Percentiles rank a stretch among this genome's conserved stretches.
These are phyloP conservation scores for Sarcophaga carnaria DNA, from an alignment of 2,888 invertebrate species.

Conservation along the genomic window DNA sequence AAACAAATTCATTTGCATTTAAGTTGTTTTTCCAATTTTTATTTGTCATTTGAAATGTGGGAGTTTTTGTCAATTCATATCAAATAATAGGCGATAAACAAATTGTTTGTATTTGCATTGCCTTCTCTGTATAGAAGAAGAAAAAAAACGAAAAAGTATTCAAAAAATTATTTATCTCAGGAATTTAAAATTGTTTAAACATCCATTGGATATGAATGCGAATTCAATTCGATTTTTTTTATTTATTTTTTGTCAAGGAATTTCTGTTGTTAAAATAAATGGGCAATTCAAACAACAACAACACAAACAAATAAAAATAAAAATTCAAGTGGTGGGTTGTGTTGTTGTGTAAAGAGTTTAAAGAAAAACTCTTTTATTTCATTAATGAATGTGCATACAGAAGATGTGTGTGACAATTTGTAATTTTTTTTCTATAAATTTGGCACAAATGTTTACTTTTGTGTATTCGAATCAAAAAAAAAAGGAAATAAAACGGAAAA, in stretches of 20 bases:
- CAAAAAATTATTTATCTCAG: neutral
- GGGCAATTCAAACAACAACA: too few relatives aligned
- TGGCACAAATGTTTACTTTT: neutral
- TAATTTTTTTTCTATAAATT: neutral
- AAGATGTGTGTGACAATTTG: neutral
- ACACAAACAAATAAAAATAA: too few relatives aligned
- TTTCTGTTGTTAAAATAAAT: neutral
- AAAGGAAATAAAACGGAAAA: neutral
- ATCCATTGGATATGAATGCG: neutral
- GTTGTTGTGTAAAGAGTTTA: neutral
- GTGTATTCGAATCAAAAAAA: neutral
- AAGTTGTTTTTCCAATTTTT: neutral
- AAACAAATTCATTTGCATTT: constrained; percentile 10
- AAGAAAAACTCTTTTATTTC: constrained; percentile 1
- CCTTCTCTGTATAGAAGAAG: neutral
- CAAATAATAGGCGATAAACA: neutral
- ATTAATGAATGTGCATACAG: neutral
- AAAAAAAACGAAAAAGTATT: neutral
- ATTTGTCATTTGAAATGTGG: neutral
- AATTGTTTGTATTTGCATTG: constrained; percentile 8
- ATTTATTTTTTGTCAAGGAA: too few relatives aligned
- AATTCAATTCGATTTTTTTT: neutral
- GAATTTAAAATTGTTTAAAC: neutral
- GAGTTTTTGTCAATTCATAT: constrained; percentile 12
- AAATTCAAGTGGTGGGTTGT: neutral